Evolutionary conservation across 1,140 invertebrate species (phyloP), one percentile per base, ranked within the genome.

Genomic region (Pararge aegeria): DNA sequence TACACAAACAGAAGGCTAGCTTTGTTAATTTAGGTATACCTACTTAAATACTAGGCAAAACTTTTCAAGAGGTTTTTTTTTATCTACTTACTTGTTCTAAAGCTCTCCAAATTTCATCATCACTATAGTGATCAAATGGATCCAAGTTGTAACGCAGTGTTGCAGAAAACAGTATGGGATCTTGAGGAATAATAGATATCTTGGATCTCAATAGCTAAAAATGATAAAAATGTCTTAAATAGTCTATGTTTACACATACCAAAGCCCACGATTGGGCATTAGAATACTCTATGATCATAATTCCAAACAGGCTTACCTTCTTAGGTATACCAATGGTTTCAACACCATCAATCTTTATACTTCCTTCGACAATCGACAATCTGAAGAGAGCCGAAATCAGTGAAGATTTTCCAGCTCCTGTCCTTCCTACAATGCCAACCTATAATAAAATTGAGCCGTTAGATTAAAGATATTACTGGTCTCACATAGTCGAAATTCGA

Each of bases 381-480:
- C 93, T 90, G 66, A 95, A 95, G 5, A 96, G 80, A 12, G 93
- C 92, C 10, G 92, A 85, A 40, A 95, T 93, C 1, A 96, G 74
- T 0, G 94, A 95, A 1, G 94, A 93, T 73, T 96, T 96, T 0
- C 95, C 95, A 61, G 96, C 96, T 0, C 97, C 97, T 0, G 95
- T 96, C 30, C 95, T 70, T 3, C 92, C 93, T 10, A 94, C 92
- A n/a, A 94, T 92, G 34, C 93, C 93, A 24, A 94, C 87, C 93
- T 93, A 86, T 10, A 75, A 54, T 4, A 16, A 15, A 34, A 34
- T 12, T 10, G n/a, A 27, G 10, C 10, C 5, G 4, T 27, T 27
- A 1, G 1, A 27, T 27, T 27, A 7, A 27, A 9, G 27, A 5
- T 27, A 27, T 27, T 27, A 27, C n/a, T n/a, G n/a, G n/a, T n/a